Evolutionary conservation across 1,140 invertebrate species (phyloP).

Genomic region (Drosophila navojoa): DNA sequence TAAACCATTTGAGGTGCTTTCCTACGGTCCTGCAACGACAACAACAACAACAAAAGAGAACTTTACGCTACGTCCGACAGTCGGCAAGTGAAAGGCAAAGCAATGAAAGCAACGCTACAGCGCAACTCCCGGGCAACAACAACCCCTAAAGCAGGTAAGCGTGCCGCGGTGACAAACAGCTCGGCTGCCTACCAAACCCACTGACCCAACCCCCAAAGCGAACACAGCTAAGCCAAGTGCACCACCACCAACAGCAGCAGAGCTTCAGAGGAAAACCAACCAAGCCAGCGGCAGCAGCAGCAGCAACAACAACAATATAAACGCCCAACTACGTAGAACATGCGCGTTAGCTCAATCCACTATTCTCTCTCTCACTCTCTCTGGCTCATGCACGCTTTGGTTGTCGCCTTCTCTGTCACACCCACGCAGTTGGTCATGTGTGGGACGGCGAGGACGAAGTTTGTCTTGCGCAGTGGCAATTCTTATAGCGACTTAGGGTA

Average conservation of each 20-base stretch:
- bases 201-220: conserved; percentile 29
- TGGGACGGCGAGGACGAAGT: conserved; percentile 36
- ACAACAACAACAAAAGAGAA: conserved; percentile 30
- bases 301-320: not conserved
- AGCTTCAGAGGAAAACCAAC: conserved; percentile 12
- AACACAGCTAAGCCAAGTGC: conserved; percentile 73
- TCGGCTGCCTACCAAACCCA: conserved; percentile 14
- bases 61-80: conserved; percentile 32
- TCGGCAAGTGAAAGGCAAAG: conserved; percentile 61
- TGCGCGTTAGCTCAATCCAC: conserved; percentile 40
- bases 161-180: conserved; percentile 27
- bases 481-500: conserved; percentile 23
- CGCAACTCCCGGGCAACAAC: conserved; percentile 77
- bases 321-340: conserved; percentile 67
- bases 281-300: not conserved
- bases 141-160: conserved; percentile 63
- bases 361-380: not conserved
- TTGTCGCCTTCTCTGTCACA: conserved; percentile 15
- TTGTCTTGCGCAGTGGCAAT: conserved; percentile 45
- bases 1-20: conserved; percentile 43
- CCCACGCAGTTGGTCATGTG: not conserved
- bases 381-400: not conserved
- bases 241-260: conserved; percentile 35
- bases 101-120: conserved; percentile 41
- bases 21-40: not conserved